Evolutionary conservation across 1,140 invertebrate species (phyloP).

Genomic region (Lucilia sericata): DNA sequence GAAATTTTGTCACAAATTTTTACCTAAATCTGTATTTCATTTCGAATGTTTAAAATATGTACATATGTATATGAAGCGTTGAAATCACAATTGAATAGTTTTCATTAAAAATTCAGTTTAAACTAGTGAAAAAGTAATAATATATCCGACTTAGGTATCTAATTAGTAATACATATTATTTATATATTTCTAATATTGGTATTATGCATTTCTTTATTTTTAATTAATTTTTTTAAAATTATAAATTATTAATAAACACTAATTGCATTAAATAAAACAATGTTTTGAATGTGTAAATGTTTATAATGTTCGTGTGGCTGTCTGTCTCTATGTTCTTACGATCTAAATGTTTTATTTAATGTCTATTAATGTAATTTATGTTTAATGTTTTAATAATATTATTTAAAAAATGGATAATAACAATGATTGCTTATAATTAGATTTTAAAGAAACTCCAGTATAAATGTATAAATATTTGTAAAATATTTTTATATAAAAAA

Average conservation of each 20-base stretch:
- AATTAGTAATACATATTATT: too few relatives aligned
- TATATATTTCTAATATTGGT: too few relatives aligned
- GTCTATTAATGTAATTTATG: slow-evolving; percentile 41
- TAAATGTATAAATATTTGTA: slow-evolving; percentile 21
- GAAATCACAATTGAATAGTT: too few relatives aligned
- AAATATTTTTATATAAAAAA: slow-evolving; percentile 11
- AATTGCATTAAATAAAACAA: background rate
- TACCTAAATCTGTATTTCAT: too few relatives aligned
- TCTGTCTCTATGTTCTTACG: background rate
- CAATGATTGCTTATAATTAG: background rate
- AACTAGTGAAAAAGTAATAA: too few relatives aligned
- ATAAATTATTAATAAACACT: background rate
- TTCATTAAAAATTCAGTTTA: too few relatives aligned
- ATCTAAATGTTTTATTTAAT: slow-evolving; percentile 37
- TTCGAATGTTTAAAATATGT: too few relatives aligned
- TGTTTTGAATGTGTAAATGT: slow-evolving; percentile 13
- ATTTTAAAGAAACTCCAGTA: background rate
- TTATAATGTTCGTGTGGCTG: background rate
- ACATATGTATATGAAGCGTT: too few relatives aligned
- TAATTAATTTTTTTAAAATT: background rate
- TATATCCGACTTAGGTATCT: background rate
- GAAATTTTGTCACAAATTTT: too few relatives aligned
- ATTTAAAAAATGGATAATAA: background rate
- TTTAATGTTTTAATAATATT: background rate
- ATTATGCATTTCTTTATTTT: too few relatives aligned